These are phyloP conservation scores for Pygoscelis antarcticus DNA, from an alignment of 2,113 vertebrate species.

Conservation along the genomic window DNA sequence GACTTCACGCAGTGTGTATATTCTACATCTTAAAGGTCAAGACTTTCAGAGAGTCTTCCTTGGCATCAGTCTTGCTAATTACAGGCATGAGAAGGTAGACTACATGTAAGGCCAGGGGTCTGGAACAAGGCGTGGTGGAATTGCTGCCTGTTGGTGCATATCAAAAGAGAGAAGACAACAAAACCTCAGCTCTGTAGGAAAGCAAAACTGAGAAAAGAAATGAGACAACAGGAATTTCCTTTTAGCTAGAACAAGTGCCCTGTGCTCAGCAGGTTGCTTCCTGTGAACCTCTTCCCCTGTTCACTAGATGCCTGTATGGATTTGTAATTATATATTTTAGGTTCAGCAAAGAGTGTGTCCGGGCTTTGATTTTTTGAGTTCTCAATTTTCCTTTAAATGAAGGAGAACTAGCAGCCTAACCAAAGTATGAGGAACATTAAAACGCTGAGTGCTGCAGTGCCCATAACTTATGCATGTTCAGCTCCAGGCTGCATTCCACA, in stretches of 20 bases:
- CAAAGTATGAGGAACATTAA: not conserved
- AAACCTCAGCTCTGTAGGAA: not conserved
- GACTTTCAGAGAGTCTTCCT: not conserved
- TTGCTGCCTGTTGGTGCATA: not conserved
- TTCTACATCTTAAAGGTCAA: not conserved
- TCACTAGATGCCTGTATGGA: not conserved
- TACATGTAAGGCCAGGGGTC: not conserved
- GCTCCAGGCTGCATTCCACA: not conserved
- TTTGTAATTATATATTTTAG: not conserved
- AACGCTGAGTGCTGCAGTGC: not conserved
- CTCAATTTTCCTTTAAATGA: not conserved
- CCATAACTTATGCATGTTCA: not conserved
- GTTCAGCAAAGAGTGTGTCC: not conserved
- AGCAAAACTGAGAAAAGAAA: conserved; percentile 5
- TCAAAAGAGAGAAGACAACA: not conserved
- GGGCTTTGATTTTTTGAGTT: not conserved
- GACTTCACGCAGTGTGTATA: not conserved
- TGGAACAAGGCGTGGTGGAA: not conserved
- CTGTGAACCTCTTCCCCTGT: not conserved
- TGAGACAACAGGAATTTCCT: conserved; percentile 4
- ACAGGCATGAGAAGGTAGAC: not conserved
- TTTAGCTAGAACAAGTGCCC: not conserved
- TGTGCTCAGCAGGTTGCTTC: not conserved
- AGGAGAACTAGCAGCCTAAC: not conserved
- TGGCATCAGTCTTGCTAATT: not conserved